Evolutionary conservation across 2,797 vertebrate species (phyloP).

Genomic region (Zalophus californianus): DNA sequence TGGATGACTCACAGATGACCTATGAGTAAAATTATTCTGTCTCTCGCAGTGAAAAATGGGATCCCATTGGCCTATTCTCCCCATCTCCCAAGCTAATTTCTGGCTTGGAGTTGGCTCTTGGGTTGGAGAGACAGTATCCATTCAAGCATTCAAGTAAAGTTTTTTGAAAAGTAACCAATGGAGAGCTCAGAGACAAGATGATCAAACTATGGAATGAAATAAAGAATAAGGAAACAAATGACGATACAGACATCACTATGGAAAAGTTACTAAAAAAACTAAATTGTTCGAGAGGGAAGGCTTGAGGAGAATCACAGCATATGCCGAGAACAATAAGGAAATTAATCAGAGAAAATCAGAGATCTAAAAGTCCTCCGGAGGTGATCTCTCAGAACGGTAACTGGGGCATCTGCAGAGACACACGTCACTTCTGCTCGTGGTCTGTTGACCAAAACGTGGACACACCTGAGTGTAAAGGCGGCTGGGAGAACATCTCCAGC

Average conservation of each 20-base stretch:
- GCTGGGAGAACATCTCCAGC: background rate
- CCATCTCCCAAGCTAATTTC: background rate
- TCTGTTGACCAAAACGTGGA: background rate
- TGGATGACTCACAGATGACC: background rate
- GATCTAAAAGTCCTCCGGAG: background rate
- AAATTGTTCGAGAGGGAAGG: background rate
- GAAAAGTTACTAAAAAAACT: slow-evolving; percentile 53
- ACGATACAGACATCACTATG: background rate
- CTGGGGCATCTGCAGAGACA: background rate
- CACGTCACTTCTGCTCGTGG: background rate
- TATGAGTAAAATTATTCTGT: background rate
- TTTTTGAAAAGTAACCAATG: background rate
- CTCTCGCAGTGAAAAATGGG: background rate
- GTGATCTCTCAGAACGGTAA: background rate
- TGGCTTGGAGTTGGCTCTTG: background rate
- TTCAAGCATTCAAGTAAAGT: background rate
- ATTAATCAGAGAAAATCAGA: background rate
- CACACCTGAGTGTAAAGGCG: background rate
- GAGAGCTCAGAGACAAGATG: background rate
- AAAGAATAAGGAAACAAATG: background rate
- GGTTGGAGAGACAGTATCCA: background rate
- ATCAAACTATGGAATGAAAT: slow-evolving; percentile 14
- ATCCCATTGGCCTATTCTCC: background rate
- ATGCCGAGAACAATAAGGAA: background rate
- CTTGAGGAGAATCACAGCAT: background rate